Percentiles rank a stretch among this genome's conserved stretches.
Conservation (phyloP, 2,797 vertebrate species). For the Ambastaia sidthimunki region DNA sequence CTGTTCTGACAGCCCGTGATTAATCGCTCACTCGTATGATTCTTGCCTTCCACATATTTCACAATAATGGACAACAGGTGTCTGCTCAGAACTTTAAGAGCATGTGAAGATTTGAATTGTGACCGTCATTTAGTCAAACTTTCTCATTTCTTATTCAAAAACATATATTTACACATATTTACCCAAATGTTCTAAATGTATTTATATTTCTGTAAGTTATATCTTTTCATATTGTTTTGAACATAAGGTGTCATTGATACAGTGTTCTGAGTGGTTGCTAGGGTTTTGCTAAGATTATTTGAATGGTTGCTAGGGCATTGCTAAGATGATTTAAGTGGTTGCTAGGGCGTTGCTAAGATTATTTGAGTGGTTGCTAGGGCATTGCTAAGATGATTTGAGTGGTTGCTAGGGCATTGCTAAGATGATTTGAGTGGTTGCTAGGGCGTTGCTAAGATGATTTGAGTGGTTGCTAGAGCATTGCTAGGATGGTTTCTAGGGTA, state of each 20-base stretch:
- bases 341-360: too few relatives aligned
- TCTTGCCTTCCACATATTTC: conserved; percentile 48
- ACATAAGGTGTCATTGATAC: too few relatives aligned
- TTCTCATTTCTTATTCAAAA: too few relatives aligned
- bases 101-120: conserved; percentile 11
- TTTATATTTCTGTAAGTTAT: too few relatives aligned
- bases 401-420: neutral
- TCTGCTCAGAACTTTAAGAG: conserved; percentile 40
- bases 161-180: too few relatives aligned
- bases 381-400: neutral
- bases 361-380: too few relatives aligned
- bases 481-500: neutral
- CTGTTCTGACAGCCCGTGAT: conserved; percentile 54
- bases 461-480: neutral
- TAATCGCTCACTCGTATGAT: conserved; percentile 54
- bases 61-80: conserved; percentile 59
- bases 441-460: too few relatives aligned
- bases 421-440: too few relatives aligned
- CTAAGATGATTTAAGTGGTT: too few relatives aligned
- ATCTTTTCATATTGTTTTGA: too few relatives aligned
- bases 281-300: neutral
- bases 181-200: too few relatives aligned
- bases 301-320: too few relatives aligned
- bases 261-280: neutral
- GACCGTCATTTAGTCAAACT: neutral